A percentile compares a stretch with the other conserved stretches of the same genome.
Conservation (phyloP, 2,797 vertebrate genomes). For the Mormyrus proboscirostris region DNA sequence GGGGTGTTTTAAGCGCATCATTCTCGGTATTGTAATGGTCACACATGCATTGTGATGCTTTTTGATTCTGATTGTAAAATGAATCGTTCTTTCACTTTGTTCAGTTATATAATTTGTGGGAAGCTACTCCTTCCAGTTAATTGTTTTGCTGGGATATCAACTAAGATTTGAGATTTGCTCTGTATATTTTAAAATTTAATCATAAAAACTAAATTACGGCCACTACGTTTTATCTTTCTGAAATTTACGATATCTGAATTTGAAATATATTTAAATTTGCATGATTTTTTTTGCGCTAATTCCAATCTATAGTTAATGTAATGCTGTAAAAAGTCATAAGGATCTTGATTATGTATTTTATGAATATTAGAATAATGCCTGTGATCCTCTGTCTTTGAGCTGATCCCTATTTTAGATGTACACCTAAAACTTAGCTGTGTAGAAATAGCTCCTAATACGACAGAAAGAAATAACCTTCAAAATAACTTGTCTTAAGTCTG, state of each 20-base stretch:
- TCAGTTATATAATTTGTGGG: neutral
- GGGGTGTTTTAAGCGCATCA: constrained; percentile 32
- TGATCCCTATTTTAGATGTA: neutral
- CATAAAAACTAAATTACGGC: neutral
- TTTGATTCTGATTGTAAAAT: neutral
- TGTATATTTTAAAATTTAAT: neutral
- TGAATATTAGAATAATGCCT: neutral
- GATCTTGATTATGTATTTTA: constrained; percentile 1
- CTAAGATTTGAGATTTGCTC: neutral
- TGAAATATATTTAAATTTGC: neutral
- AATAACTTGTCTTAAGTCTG: neutral
- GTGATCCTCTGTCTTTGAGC: neutral
- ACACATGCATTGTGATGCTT: constrained; percentile 5
- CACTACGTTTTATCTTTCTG: neutral
- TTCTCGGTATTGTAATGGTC: constrained; percentile 43
- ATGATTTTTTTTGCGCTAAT: neutral
- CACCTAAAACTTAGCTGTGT: neutral
- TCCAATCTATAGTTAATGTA: neutral
- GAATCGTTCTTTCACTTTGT: neutral
- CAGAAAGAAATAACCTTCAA: neutral
- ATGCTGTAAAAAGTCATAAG: neutral
- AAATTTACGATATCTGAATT: neutral
- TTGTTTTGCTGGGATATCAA: neutral
- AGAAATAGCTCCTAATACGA: neutral
- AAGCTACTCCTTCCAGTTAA: neutral